Percentiles rank a stretch among this genome's conserved stretches.
Evolutionary conservation across 2,797 vertebrate genomes (phyloP).

Genomic region (Muraenolepis orangiensis): DNA sequence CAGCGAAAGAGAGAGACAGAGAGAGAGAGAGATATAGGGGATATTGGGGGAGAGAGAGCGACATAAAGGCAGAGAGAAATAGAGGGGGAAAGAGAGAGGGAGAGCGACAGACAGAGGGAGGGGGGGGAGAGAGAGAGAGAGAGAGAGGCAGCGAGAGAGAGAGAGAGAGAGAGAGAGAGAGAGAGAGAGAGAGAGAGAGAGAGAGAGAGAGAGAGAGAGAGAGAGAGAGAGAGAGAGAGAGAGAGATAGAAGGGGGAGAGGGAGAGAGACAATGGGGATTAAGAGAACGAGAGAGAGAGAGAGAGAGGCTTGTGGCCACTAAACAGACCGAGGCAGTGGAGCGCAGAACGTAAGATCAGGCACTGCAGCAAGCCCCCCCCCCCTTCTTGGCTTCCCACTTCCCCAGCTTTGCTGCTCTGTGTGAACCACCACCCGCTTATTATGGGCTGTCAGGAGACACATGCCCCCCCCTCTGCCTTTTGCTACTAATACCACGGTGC

Average conservation of each 20-base stretch:
- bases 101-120: neutral
- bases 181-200: neutral
- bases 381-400: no score
- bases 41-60: neutral
- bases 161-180: neutral
- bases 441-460: conserved; percentile 3
- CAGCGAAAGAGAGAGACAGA: neutral
- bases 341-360: conserved; percentile 17
- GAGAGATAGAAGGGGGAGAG: neutral
- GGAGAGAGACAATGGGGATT: neutral
- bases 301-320: neutral
- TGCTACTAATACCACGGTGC: neutral
- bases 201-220: neutral
- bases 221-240: neutral
- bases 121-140: neutral
- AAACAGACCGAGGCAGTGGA: neutral
- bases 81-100: neutral
- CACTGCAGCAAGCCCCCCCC: conserved; percentile 36
- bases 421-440: neutral
- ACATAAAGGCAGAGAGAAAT: neutral
- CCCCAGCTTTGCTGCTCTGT: neutral
- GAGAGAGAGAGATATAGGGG: neutral
- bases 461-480: neutral
- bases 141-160: neutral
- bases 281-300: neutral